Evolutionary conservation across 2,113 vertebrate genomes (phyloP).

Genomic region (Microtus pennsylvanicus): DNA sequence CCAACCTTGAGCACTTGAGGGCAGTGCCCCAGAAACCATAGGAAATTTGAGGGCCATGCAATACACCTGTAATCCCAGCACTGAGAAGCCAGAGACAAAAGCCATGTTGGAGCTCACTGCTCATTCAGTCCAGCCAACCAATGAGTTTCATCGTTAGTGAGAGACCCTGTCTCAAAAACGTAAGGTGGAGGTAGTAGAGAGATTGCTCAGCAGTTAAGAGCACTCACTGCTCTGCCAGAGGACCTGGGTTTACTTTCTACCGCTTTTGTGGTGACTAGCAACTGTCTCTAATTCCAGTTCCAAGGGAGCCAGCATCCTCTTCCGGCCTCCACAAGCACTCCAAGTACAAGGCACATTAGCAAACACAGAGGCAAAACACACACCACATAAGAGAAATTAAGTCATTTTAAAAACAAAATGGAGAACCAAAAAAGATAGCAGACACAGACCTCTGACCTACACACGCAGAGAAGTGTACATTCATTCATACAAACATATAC

Average conservation of each 20-base stretch:
- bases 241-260: background rate
- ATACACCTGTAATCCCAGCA: background rate
- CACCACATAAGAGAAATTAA: background rate
- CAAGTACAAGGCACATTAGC: too few relatives aligned
- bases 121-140: background rate
- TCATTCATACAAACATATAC: background rate
- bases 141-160: background rate
- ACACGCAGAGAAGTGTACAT: too few relatives aligned
- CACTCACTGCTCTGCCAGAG: background rate
- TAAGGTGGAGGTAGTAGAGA: background rate
- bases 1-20: background rate
- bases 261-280: background rate
- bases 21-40: background rate
- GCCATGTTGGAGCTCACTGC: background rate
- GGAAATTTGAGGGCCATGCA: background rate
- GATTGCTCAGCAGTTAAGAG: background rate
- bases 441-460: background rate
- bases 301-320: background rate
- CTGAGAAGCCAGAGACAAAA: background rate
- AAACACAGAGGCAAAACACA: background rate
- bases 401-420: background rate
- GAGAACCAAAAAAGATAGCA: background rate
- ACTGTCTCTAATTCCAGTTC: background rate
- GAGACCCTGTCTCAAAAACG: background rate
- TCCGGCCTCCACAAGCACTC: background rate